A percentile compares a stretch with the other conserved stretches of the same genome.
Conservation (phyloP, 1,140 invertebrate species). For the Trachymyrmex septentrionalis region DNA sequence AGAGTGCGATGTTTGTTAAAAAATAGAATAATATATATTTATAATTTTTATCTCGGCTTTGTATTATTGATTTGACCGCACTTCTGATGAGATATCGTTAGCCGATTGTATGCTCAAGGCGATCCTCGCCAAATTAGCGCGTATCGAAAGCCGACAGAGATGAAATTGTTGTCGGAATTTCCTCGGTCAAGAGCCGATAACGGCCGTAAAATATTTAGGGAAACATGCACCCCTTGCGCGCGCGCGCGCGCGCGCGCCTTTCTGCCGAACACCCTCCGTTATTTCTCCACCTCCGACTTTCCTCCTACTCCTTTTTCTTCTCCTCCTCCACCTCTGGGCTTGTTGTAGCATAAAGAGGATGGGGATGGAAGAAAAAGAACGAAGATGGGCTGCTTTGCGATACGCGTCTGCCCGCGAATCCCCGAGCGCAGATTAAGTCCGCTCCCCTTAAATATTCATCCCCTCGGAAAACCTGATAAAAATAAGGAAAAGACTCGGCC, state of each 20-base stretch:
- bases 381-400: slow-evolving; percentile 80
- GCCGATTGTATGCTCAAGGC: slow-evolving; percentile 39
- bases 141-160: slow-evolving; percentile 65
- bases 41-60: slow-evolving; percentile 19
- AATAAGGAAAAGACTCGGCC: slow-evolving; percentile 79
- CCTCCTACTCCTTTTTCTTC: slow-evolving; percentile 34
- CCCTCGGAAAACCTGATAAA: slow-evolving; percentile 84
- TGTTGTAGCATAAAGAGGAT: slow-evolving; percentile 66
- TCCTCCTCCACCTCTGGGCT: slow-evolving; percentile 23
- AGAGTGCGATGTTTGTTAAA: neutral
- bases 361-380: slow-evolving; percentile 52
- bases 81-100: slow-evolving; percentile 38
- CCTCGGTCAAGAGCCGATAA: slow-evolving; percentile 78
- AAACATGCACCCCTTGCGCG: slow-evolving; percentile 69
- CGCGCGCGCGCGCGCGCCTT: slow-evolving; percentile 54
- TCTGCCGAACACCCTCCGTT: slow-evolving; percentile 68
- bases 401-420: slow-evolving; percentile 81
- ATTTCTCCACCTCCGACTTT: slow-evolving; percentile 72
- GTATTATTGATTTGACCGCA: slow-evolving; percentile 27
- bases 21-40: neutral
- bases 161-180: slow-evolving; percentile 76
- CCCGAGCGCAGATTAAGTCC: slow-evolving; percentile 84
- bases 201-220: slow-evolving; percentile 78
- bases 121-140: slow-evolving; percentile 53
- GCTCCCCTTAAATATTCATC: slow-evolving; percentile 84